Evolutionary conservation across 2,113 vertebrate species (phyloP).

Genomic region (Ophthalmolycus amberensis): DNA sequence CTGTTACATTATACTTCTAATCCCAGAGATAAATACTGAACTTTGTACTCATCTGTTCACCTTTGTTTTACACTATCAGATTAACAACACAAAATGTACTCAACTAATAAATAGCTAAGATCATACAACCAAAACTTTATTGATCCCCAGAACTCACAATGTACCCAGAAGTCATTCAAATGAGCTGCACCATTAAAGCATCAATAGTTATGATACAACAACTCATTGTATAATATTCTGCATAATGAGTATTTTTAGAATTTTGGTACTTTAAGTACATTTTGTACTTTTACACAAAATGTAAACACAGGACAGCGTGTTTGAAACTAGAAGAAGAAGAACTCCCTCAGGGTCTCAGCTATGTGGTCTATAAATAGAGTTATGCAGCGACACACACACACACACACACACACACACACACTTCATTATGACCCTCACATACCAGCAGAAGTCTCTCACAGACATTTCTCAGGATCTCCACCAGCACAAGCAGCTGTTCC

Average conservation of each 20-base stretch:
- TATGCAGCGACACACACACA: neutral
- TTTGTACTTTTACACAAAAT: neutral
- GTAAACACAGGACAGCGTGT: neutral
- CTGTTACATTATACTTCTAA: neutral
- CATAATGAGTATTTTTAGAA: neutral
- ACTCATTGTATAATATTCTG: neutral
- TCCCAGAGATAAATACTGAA: neutral
- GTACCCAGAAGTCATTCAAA: neutral
- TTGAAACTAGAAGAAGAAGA: neutral
- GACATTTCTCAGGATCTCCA: constrained; percentile 14
- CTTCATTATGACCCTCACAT: constrained; percentile 1
- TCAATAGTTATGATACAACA: neutral
- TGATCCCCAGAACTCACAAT: neutral
- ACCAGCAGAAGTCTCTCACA: constrained; percentile 2
- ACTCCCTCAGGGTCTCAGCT: neutral
- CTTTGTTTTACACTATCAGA: neutral
- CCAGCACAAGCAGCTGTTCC: constrained; percentile 3
- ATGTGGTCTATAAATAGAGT: constrained; percentile 20
- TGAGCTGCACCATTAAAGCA: too few relatives aligned
- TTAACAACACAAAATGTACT: neutral
- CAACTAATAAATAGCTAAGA: neutral
- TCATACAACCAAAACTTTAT: neutral
- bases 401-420: neutral
- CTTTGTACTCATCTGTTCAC: neutral
- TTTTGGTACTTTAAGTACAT: neutral